Evolutionary conservation across 2,888 invertebrate genomes (phyloP).

Genomic region (Xanthia togata): DNA sequence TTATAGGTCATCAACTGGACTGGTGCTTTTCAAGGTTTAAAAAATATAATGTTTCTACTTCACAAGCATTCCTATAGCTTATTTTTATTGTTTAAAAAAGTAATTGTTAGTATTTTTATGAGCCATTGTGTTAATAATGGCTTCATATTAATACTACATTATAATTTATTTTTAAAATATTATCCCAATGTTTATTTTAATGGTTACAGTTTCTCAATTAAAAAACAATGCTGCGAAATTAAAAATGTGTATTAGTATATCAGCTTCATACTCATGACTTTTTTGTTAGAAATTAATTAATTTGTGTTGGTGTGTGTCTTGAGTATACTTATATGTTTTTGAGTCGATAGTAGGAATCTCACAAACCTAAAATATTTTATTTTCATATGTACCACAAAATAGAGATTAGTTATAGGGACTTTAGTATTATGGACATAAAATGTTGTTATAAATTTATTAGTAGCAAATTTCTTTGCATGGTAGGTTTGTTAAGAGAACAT

Average conservation of each 20-base stretch:
- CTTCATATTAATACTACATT: constrained; percentile 29
- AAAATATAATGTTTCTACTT: constrained; percentile 48
- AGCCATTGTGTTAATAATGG: constrained; percentile 28
- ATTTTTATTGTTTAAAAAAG: constrained; percentile 48
- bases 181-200: constrained; percentile 34
- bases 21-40: constrained; percentile 49
- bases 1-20: constrained; percentile 25
- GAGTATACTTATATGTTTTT: constrained; percentile 66
- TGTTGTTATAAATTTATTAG: constrained; percentile 84
- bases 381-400: constrained; percentile 75
- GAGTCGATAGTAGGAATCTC: constrained; percentile 75
- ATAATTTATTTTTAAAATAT: constrained; percentile 39
- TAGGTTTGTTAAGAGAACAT: constrained; percentile 81
- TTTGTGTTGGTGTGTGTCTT: constrained; percentile 63
- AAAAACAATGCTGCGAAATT: constrained; percentile 35
- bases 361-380: constrained; percentile 76
- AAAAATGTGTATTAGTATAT: constrained; percentile 52
- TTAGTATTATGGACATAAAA: constrained; percentile 84
- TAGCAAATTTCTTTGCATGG: constrained; percentile 85
- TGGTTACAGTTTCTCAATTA: constrained; percentile 39
- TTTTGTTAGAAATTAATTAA: constrained; percentile 59
- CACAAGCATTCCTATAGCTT: constrained; percentile 66
- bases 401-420: constrained; percentile 77
- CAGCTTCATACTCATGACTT: constrained; percentile 68
- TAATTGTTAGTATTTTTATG: constrained; percentile 31